Evolutionary conservation across 2,113 vertebrate species (phyloP), one percentile per base, ranked within the genome.

Genomic region (Ictalurus punctatus): DNA sequence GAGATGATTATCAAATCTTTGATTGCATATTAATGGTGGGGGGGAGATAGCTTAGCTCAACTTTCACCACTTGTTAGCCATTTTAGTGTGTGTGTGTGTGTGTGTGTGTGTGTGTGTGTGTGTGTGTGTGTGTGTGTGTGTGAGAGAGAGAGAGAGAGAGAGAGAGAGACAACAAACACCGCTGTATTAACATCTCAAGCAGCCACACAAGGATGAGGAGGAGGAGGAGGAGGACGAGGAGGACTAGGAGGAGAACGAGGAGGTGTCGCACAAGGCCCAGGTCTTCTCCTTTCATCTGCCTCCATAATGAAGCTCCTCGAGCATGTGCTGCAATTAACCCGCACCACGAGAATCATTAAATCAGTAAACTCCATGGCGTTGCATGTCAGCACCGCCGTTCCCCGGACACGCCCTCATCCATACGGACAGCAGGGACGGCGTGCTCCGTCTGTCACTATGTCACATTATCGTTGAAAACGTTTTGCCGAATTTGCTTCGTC

Each of bases 301-400:
- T n/a, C 88, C 90, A 79, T 86, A 83, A 83, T 90, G 80, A 84
- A 80, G 76, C 84, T 87, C 92, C 84, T 88, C 67, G 44, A 87
- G 87, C 88, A 56, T 85, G 81, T 90, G 88, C 90, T 74, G 86
- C 61, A n/a, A 88, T 84, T 86, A 88, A 90, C 91, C 81, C 85
- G 73, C 84, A 89, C 76, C 71, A 83, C 89, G 87, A 89, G 85
- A 48, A 48, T 48, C 48, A 90, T 92, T 90, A 89, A 92, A 92
- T 93, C 92, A 93, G 89, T 73, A 74, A 89, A 85, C 61, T 48
- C 65, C 88, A 73, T 63, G 48, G 73, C 73, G 52, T 67, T 87
- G 76, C 83, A 19, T 88, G 83, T 88, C 80, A 81, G 83, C 83
- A 63, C 74, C 67, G 37, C 44, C 81, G 7, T 78, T 86, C 65